Evolutionary conservation across 2,113 vertebrate species (phyloP).

Genomic region (Orthonyx spaldingii): DNA sequence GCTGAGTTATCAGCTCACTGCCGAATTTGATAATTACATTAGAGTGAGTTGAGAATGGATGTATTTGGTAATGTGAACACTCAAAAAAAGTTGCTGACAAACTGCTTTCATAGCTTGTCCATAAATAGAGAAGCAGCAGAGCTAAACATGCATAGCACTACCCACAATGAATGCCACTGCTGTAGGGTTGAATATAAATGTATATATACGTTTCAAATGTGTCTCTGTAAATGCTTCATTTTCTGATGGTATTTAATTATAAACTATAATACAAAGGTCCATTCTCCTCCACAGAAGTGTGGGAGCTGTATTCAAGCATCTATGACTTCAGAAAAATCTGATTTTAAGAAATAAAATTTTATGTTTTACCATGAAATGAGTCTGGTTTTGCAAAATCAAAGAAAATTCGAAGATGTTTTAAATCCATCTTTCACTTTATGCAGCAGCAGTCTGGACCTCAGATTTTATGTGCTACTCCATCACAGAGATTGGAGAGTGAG

Average conservation of each 20-base stretch:
- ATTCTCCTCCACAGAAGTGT: not conserved
- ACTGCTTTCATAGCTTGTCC: conserved; percentile 37
- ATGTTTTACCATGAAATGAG: not conserved
- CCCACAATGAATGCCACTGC: not conserved
- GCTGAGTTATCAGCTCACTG: not conserved
- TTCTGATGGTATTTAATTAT: not conserved
- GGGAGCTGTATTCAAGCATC: not conserved
- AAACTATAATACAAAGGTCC: not conserved
- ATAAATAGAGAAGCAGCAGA: conserved; percentile 37
- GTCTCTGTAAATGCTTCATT: not conserved
- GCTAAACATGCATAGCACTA: not conserved
- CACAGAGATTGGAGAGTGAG: not conserved
- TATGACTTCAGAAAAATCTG: not conserved
- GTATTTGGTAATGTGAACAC: conserved; percentile 23
- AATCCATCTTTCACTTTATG: not conserved
- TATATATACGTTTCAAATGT: not conserved
- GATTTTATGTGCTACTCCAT: not conserved
- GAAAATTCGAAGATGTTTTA: not conserved
- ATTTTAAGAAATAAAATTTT: not conserved
- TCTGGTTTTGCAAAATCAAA: not conserved
- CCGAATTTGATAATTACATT: not conserved
- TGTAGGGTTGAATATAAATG: not conserved
- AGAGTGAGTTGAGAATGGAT: conserved; percentile 4
- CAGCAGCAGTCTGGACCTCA: not conserved
- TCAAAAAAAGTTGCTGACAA: conserved; percentile 35